Evolutionary conservation across 2,797 vertebrate species (phyloP).

Genomic region (Catharus ustulatus): DNA sequence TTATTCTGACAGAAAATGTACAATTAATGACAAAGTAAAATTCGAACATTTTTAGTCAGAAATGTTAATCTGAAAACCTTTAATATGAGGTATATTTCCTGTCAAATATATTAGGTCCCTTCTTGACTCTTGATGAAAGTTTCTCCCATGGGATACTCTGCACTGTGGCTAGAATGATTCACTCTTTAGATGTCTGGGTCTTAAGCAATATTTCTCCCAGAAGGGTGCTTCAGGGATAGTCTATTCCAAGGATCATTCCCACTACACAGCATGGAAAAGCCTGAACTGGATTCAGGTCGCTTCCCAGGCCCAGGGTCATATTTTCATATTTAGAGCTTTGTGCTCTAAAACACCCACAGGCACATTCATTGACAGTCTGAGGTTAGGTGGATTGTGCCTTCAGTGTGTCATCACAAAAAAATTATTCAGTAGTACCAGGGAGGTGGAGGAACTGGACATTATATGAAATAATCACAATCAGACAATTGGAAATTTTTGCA

Average conservation of each 20-base stretch:
- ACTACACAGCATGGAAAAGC: neutral
- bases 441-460: neutral
- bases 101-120: neutral
- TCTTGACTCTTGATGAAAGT: neutral
- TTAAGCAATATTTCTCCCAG: neutral
- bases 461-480: neutral
- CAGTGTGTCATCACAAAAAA: neutral
- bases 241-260: neutral
- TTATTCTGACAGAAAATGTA: neutral
- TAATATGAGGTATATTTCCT: neutral
- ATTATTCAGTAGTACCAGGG: neutral
- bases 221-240: neutral
- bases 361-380: neutral
- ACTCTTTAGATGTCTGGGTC: neutral
- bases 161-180: neutral
- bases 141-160: neutral
- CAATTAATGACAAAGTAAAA: neutral
- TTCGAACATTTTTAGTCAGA: neutral
- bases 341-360: neutral
- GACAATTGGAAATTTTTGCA: neutral
- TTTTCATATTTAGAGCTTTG: accelerated
- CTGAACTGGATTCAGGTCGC: neutral
- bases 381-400: neutral
- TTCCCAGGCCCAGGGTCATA: too few species aligned
- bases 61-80: neutral